Percentiles rank a stretch among this genome's conserved stretches.
Evolutionary conservation across 1,140 invertebrate genomes (phyloP).

Genomic region (Ceratina australensis): DNA sequence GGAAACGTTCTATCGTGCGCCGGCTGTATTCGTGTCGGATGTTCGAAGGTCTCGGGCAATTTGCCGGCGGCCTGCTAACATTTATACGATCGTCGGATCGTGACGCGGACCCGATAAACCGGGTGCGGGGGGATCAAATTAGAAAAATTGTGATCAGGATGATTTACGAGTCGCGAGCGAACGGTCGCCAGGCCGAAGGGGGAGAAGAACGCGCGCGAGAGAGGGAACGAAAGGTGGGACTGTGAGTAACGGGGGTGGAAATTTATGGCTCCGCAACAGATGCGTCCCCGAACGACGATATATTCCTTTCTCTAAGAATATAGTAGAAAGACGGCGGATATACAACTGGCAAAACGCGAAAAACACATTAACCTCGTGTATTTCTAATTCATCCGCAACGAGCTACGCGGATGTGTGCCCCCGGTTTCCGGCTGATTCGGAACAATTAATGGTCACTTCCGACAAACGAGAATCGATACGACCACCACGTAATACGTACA

Average conservation of each 20-base stretch:
- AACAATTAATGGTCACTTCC: not conserved
- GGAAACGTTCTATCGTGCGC: not conserved
- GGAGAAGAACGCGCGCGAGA: slow-evolving; percentile 8
- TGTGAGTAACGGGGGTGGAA: slow-evolving; percentile 39
- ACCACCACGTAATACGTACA: too few relatives aligned
- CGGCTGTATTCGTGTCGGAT: not conserved
- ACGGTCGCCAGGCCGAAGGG: slow-evolving; percentile 19
- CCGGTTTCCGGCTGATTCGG: not conserved
- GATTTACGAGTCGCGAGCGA: slow-evolving; percentile 52
- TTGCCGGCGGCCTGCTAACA: slow-evolving; percentile 14
- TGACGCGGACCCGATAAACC: slow-evolving; percentile 38
- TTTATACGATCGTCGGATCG: slow-evolving; percentile 31
- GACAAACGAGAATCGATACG: not conserved
- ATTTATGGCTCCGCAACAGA: slow-evolving; percentile 60
- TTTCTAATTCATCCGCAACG: slow-evolving; percentile 21
- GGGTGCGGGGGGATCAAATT: slow-evolving; percentile 33
- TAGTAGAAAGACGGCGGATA: slow-evolving; percentile 35
- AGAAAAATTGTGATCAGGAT: slow-evolving; percentile 53
- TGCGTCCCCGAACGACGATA: slow-evolving; percentile 56
- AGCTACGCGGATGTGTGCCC: not conserved
- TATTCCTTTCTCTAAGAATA: slow-evolving; percentile 52
- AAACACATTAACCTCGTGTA: slow-evolving; percentile 32
- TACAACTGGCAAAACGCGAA: slow-evolving; percentile 13
- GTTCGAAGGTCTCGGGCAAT: slow-evolving; percentile 14
- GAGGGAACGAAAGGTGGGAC: slow-evolving; percentile 35